Evolutionary conservation across 2,888 invertebrate genomes (phyloP), one percentile per base, ranked within the genome.

Genomic region (Dryobota labecula): DNA sequence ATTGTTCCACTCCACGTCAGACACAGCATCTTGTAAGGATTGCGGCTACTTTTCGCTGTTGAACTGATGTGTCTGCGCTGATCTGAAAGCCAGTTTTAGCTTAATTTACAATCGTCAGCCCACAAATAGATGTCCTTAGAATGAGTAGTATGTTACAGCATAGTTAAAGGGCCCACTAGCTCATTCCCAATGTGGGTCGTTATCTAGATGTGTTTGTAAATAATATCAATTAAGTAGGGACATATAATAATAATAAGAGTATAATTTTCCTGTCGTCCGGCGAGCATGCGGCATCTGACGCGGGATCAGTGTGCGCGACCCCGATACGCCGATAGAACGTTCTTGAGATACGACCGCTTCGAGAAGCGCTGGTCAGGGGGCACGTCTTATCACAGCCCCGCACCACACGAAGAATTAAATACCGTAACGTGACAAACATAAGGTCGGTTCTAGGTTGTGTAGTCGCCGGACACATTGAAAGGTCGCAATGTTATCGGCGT

Each of bases 401-500:
- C 53, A 2, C 4, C 41, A 38, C 45, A 57, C 81, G 64, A 43
- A 7, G 56, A 6, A 86, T 67, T 74, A 30, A 73, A 54, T 18
- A 74, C 85, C 62, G 57, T 87, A 70, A 9, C 0, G 0, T 7
- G 0, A 6, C 1, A 6, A 0, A 2, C 0, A 63, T 71, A 82
- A 70, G 73, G 72, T 64, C 6, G 43, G 47, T 36, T 73, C 73
- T 78, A 33, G 64, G 18, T 45, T 45, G 63, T n/a, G 15, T 30
- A 6, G 45, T 53, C 49, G 62, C 58, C 24, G 73, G 78, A 72
- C 72, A 76, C 70, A 80, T 74, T 62, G 73, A 82, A 75, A 89
- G 89, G 91, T 90, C 91, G 87, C 72, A 18, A 76, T 79, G 90
- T 87, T 93, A 93, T 93, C 92, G 83, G 77, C 69, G 75, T 76